These are phyloP conservation scores for Gymnocheta viridis DNA, from an alignment of 2,888 invertebrate genomes.

Conservation along the genomic window DNA sequence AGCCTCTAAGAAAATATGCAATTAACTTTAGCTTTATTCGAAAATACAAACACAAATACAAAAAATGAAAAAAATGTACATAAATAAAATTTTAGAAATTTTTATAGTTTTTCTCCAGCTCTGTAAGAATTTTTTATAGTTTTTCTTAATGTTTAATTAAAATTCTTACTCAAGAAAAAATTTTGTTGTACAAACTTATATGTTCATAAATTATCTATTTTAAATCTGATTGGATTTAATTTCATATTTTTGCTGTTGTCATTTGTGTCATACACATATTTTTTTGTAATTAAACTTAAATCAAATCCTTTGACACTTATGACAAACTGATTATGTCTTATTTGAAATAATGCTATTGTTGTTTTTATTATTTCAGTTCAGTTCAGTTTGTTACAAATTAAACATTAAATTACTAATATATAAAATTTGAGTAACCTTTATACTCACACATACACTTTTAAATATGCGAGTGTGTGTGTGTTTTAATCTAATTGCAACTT, in stretches of 20 bases:
- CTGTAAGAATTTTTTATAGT: too few relatives aligned
- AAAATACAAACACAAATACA: too few relatives aligned
- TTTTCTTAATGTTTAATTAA: too few relatives aligned
- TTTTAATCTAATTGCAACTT: constrained; percentile 15
- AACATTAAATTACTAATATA: not conserved
- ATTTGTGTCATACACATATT: not conserved
- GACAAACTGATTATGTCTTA: constrained; percentile 20
- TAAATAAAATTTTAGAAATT: too few relatives aligned
- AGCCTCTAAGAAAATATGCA: too few relatives aligned
- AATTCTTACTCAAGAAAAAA: too few relatives aligned
- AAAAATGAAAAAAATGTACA: too few relatives aligned
- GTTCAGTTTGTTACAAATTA: too few relatives aligned
- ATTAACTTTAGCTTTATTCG: too few relatives aligned
- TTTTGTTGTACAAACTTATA: not conserved
- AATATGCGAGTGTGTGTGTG: not conserved
- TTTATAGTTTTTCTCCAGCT: too few relatives aligned
- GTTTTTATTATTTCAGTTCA: not conserved
- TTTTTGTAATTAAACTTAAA: not conserved
- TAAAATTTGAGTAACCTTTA: not conserved
- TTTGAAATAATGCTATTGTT: not conserved
- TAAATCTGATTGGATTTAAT: not conserved
- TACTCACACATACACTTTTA: not conserved
- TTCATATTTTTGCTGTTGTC: not conserved
- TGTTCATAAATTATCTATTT: not conserved
- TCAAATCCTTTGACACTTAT: constrained; percentile 27